These are phyloP conservation scores for Typhlomys cinereus DNA, from an alignment of 2,113 vertebrate species.

Conservation along the genomic window DNA sequence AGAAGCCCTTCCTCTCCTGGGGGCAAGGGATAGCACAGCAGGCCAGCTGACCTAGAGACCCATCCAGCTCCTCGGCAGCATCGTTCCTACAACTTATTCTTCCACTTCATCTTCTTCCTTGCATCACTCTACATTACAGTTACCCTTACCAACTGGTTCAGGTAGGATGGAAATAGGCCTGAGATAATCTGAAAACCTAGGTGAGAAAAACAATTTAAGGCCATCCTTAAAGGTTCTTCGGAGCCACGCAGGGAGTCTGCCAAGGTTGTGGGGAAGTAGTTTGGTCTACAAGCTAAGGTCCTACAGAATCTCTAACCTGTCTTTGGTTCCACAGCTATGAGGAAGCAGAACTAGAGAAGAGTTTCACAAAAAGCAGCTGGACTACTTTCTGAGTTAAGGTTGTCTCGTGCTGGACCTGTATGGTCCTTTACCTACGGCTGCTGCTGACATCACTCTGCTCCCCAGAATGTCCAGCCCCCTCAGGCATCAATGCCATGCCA, in stretches of 20 bases:
- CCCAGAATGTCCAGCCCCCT: conserved; percentile 78
- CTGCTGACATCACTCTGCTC: conserved; percentile 90
- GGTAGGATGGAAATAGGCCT: conserved; percentile 81
- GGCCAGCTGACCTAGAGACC: conserved; percentile 32
- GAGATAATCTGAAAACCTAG: background rate
- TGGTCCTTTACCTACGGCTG: conserved; percentile 93
- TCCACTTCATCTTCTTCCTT: conserved; percentile 96
- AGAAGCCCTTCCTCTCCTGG: conserved; percentile 33
- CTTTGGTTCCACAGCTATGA: conserved; percentile 89
- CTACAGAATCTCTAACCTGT: conserved; percentile 45
- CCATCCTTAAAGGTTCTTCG: background rate
- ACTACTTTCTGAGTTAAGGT: conserved; percentile 97
- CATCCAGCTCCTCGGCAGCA: conserved; percentile 44
- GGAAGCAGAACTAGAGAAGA: conserved; percentile 91
- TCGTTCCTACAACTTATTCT: conserved; percentile 94
- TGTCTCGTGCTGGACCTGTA: conserved; percentile 93
- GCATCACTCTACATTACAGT: conserved; percentile 96
- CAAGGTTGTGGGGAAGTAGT: background rate
- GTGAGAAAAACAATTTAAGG: conserved; percentile 29
- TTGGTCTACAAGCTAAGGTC: background rate
- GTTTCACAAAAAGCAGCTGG: conserved; percentile 95
- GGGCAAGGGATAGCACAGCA: background rate
- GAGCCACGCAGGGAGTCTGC: background rate
- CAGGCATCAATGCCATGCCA: conserved; percentile 70
- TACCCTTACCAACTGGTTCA: conserved; percentile 99